phyloP scores from a whole-genome alignment of 2,888 invertebrate genomes.

The Kryphioiulus occultus region DNA sequence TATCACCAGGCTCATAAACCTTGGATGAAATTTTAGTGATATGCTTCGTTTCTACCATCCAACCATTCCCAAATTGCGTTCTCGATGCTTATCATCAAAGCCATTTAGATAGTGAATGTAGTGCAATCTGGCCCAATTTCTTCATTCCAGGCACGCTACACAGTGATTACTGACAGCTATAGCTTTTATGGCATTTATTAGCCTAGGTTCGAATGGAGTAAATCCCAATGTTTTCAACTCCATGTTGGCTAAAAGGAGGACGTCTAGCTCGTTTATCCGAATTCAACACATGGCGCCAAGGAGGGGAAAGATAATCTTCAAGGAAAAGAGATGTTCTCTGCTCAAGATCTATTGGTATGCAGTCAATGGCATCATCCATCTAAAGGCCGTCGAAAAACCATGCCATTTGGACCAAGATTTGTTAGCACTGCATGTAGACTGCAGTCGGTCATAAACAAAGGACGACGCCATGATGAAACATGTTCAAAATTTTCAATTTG shows the following conservation, averaged over 20 bases:
- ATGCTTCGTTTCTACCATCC: neutral
- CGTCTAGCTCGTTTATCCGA: neutral
- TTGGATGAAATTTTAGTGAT: neutral
- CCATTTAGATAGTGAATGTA: neutral
- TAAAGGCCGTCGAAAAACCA: neutral
- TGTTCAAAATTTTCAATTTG: no score
- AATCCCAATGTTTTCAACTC: conserved; percentile 9
- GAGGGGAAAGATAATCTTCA: neutral
- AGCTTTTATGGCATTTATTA: conserved; percentile 12
- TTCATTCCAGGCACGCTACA: conserved; percentile 29
- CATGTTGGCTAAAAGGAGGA: neutral
- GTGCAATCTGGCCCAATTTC: conserved; percentile 17
- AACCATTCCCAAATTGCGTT: neutral
- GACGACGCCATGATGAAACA: no score
- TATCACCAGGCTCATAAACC: neutral
- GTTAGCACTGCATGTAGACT: neutral
- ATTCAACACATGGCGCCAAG: conserved; percentile 12
- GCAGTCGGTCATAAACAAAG: neutral
- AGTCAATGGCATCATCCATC: neutral
- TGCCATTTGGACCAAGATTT: neutral
- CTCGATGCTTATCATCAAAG: neutral
- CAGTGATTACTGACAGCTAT: neutral
- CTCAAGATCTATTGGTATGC: neutral
- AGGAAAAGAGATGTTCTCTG: neutral
- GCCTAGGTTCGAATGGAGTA: neutral